Evolutionary conservation across 2,797 vertebrate genomes (phyloP).

Genomic region (Hippocampus kuda): DNA sequence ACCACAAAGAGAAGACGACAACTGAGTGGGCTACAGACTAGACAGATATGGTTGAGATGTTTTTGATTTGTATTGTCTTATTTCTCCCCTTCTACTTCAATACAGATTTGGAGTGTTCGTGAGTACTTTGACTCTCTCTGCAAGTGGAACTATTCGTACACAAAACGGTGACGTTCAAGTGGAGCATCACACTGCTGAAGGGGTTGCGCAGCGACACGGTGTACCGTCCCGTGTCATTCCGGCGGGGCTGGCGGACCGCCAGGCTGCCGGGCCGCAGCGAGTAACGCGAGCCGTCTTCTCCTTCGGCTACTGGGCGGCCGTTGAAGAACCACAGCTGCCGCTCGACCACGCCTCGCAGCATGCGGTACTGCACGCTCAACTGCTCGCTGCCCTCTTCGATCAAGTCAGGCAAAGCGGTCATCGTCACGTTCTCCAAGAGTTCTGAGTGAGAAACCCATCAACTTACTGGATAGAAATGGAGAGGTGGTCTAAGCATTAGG

Average conservation of each 20-base stretch:
- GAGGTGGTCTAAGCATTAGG: no score
- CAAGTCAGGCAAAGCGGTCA: constrained; percentile 18
- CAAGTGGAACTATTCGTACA: constrained; percentile 59
- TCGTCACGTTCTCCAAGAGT: constrained; percentile 30
- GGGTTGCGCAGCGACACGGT: constrained; percentile 66
- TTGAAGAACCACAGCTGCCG: constrained; percentile 62
- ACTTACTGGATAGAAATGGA: no score
- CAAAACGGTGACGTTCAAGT: constrained; percentile 53
- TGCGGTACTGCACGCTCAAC: constrained; percentile 57
- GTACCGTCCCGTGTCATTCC: constrained; percentile 66
- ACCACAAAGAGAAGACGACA: constrained; percentile 5
- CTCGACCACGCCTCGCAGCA: constrained; percentile 45
- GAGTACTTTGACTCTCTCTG: no score
- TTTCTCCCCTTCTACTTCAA: no score
- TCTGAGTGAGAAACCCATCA: constrained; percentile 43
- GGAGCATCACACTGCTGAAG: constrained; percentile 40
- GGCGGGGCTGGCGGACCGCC: constrained; percentile 44
- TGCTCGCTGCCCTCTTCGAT: constrained; percentile 38
- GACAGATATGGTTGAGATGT: no score
- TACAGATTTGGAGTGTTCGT: no score
- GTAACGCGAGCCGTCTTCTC: constrained; percentile 34
- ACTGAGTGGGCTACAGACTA: background rate
- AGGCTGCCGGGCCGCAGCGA: constrained; percentile 38
- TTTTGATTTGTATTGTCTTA: no score
- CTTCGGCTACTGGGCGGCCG: constrained; percentile 29